Percentiles rank a stretch among this genome's conserved stretches.
Conservation (phyloP, 2,888 invertebrate genomes). For the Auanema freiburgensis region DNA sequence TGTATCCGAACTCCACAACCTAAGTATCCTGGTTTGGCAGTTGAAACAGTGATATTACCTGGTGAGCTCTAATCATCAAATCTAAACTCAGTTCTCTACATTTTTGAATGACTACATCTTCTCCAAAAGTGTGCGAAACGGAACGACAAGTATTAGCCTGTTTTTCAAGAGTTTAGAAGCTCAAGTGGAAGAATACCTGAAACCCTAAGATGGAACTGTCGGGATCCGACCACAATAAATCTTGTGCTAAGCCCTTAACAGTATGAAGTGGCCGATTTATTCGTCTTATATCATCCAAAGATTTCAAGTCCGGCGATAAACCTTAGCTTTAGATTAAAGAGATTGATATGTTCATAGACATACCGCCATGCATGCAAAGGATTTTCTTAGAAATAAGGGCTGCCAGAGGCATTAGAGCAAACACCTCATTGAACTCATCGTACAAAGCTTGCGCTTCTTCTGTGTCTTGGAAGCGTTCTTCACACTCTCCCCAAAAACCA, state of each 20-base stretch:
- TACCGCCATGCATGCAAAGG: conserved; percentile 54
- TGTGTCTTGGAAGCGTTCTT: conserved; percentile 29
- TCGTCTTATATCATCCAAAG: conserved; percentile 48
- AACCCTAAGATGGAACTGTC: conserved; percentile 33
- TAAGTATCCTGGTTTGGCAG: not conserved
- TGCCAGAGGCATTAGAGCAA: conserved; percentile 53
- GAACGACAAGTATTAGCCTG: conserved; percentile 42
- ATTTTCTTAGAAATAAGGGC: conserved; percentile 43
- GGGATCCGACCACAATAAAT: conserved; percentile 53
- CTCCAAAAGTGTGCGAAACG: conserved; percentile 46
- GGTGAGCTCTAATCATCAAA: conserved; percentile 36
- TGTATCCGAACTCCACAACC: conserved; percentile 41
- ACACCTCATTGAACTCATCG: conserved; percentile 53
- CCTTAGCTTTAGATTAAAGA: conserved; percentile 16
- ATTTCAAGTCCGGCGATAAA: conserved; percentile 42
- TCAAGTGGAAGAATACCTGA: conserved; percentile 9
- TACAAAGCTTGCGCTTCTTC: conserved; percentile 25
- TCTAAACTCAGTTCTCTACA: conserved; percentile 38
- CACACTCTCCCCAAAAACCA: conserved; percentile 45
- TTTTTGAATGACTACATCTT: conserved; percentile 33
- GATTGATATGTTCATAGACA: not conserved
- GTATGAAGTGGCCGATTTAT: conserved; percentile 36
- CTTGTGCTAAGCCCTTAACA: conserved; percentile 37
- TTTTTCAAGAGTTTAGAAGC: not conserved
- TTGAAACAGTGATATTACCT: conserved; percentile 18